Conservation (phyloP, 2,113 vertebrate genomes). For the Seriola aureovittata region DNA sequence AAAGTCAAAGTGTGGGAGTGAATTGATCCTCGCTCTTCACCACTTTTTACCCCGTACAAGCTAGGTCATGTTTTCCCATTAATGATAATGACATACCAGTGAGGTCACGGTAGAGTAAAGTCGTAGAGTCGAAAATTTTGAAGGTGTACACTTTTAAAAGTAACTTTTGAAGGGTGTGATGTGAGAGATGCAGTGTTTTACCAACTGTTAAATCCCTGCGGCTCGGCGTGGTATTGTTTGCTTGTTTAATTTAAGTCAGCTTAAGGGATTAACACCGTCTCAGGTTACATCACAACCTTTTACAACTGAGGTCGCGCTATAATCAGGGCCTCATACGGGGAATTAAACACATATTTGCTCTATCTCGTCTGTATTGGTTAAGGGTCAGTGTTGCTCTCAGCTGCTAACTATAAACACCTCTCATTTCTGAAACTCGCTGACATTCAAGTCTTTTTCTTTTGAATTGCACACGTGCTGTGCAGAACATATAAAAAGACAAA, state of each 20-base stretch:
- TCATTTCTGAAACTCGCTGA: background rate
- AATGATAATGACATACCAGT: slow-evolving; percentile 32
- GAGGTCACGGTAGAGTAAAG: background rate
- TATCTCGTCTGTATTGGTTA: background rate
- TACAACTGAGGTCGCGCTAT: slow-evolving; percentile 28
- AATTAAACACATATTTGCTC: slow-evolving; percentile 29
- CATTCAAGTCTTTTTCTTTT: background rate
- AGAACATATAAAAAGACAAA: background rate
- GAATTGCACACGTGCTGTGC: background rate
- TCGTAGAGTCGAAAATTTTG: slow-evolving; percentile 8
- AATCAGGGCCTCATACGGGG: slow-evolving; percentile 12
- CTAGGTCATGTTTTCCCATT: slow-evolving; percentile 24
- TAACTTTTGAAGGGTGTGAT: slow-evolving; percentile 25
- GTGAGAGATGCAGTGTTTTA: slow-evolving; percentile 30
- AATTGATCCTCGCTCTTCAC: slow-evolving; percentile 6
- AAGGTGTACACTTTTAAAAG: slow-evolving; percentile 21
- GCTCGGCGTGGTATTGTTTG: slow-evolving; percentile 44
- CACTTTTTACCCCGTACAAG: slow-evolving; percentile 20
- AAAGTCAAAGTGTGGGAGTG: slow-evolving; percentile 39
- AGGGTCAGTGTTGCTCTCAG: slow-evolving; percentile 11
- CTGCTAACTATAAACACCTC: background rate
- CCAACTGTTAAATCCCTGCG: slow-evolving; percentile 45
- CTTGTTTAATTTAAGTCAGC: slow-evolving; percentile 66
- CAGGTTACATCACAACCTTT: slow-evolving; percentile 64
- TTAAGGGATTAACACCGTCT: slow-evolving; percentile 71